Evolutionary conservation across 2,888 invertebrate genomes (phyloP).

Genomic region (Limnephilus lunatus): DNA sequence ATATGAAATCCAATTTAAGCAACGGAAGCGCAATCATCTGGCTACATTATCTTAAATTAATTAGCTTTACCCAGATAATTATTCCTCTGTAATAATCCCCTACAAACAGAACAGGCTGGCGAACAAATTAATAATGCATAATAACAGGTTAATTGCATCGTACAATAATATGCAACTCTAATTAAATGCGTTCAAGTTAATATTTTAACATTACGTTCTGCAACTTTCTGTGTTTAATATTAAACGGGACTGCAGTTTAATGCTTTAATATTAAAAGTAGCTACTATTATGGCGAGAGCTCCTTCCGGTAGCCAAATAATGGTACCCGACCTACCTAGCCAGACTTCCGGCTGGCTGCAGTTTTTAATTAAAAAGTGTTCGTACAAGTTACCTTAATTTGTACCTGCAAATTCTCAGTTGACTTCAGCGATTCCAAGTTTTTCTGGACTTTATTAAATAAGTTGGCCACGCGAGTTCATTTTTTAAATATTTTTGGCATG

Average conservation of each 20-base stretch:
- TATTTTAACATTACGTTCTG: slow-evolving; percentile 15
- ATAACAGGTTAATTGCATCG: neutral
- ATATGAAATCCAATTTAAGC: neutral
- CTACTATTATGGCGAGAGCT: neutral
- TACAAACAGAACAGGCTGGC: neutral
- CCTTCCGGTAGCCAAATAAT: slow-evolving; percentile 23
- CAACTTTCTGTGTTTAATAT: slow-evolving; percentile 11
- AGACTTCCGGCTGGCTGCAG: slow-evolving; percentile 18
- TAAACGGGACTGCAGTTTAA: slow-evolving; percentile 28
- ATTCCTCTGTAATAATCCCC: neutral
- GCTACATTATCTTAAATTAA: neutral
- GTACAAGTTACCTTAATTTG: slow-evolving; percentile 35
- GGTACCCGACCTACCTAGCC: neutral
- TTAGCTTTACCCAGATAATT: neutral
- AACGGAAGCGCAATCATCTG: neutral
- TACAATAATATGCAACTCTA: neutral
- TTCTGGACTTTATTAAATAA: neutral
- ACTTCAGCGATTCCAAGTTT: slow-evolving; percentile 7
- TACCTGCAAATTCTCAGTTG: slow-evolving; percentile 9
- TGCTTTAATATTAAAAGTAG: slow-evolving; percentile 35
- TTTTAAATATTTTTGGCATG: neutral
- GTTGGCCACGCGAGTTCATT: neutral
- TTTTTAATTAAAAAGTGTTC: slow-evolving; percentile 40
- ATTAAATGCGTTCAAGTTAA: slow-evolving; percentile 28
- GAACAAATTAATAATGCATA: neutral